phyloP scores from a whole-genome alignment of 1,140 invertebrate genomes.

The Bemisia tabaci region DNA sequence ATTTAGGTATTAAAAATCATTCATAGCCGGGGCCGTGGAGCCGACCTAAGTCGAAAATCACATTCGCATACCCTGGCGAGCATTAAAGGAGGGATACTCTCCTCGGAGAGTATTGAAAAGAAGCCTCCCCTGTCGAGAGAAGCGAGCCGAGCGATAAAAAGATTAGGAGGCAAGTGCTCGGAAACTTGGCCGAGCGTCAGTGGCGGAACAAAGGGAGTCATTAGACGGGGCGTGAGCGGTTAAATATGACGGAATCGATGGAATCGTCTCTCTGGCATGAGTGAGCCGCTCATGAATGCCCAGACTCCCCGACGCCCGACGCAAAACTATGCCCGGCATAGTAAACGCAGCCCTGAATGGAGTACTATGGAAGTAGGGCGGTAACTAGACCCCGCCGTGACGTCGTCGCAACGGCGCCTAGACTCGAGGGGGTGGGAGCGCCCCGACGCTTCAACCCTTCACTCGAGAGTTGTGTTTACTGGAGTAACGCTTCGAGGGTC shows the following conservation, averaged over 20 bases:
- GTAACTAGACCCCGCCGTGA: not conserved
- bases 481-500: not conserved
- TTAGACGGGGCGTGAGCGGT: not conserved
- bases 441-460: not conserved
- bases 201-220: not conserved
- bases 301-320: not conserved
- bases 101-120: too few species aligned
- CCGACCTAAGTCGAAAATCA: too few species aligned
- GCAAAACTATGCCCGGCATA: not conserved
- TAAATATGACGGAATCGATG: not conserved
- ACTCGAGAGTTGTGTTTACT: not conserved
- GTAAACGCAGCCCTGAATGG: not conserved
- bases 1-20: too few species aligned
- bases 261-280: not conserved
- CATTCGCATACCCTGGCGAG: too few species aligned
- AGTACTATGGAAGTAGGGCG: not conserved
- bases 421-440: too few species aligned
- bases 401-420: too few species aligned
- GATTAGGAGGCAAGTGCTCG: too few species aligned
- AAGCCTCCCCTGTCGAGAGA: too few species aligned
- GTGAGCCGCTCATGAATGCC: not conserved
- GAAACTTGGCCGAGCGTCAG: too few species aligned
- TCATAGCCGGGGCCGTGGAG: too few species aligned
- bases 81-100: too few species aligned
- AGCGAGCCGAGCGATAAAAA: too few species aligned